Base-by-base conservation (phyloP, 2,888 invertebrate species). In the Dynastes hyllus region DNA sequence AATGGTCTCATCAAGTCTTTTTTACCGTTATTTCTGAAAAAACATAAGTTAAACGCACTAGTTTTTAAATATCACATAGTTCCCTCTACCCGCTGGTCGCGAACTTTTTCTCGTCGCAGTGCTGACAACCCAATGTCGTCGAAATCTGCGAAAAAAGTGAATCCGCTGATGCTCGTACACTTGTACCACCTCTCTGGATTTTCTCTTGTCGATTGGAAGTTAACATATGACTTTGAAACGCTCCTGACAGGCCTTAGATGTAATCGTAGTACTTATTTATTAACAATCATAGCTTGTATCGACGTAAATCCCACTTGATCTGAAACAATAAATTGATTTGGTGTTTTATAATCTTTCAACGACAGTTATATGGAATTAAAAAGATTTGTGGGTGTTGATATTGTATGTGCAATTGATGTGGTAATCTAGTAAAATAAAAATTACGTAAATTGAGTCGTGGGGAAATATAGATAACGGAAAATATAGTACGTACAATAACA, bases 291-390 rank as follows among this genome's bases (percentile, higher is more conserved):
- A n/a, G 11, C 29, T 27, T 9, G 32, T 32, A 29, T 63, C 13
- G 32, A 13, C 32, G 32, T 5, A 29, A 63, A 63, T 63, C 13
- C 29, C 29, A 63, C 63, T 51, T 69, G 27, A 69, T 69, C 69
- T 69, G 69, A 11, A 69, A 69, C 29, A 69, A 69, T 69, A 69
- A 69, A 53, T 69, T 51, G 16, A 51, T 51, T 51, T 27, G 9
- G 51, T 5, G 11, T 27, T 51, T 51, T 63, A 69, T 51, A 69
- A 69, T 29, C 29, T 29, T 11, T 13, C 9, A 51, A 69, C 29
- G 69, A 69, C 51, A 29, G 29, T 69, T 29, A 69, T 69, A 69
- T 5, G 51, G 69, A 9, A 51, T 69, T 69, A 69, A 51, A 9
- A 29, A 69, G 69, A 69, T 69, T 69, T 69, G 22, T 58, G 8